Percentiles rank a stretch among this genome's conserved stretches.
phyloP scores from a whole-genome alignment of 2,888 invertebrate species.

The Hirudinaria manillensis region DNA sequence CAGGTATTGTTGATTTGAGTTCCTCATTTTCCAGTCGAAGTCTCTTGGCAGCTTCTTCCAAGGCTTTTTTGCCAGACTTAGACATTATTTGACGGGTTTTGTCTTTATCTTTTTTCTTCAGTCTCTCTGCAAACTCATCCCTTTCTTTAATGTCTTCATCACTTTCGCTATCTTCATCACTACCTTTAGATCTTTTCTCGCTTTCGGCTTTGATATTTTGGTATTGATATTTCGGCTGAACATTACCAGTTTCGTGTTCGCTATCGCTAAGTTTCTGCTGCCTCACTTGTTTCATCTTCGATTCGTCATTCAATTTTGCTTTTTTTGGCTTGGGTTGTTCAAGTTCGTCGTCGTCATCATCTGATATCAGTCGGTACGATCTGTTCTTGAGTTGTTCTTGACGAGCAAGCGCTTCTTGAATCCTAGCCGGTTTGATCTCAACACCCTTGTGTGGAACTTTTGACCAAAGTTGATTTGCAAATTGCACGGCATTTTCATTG shows the following conservation, averaged over 20 bases:
- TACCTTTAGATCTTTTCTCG: constrained; percentile 65
- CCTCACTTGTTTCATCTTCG: constrained; percentile 10
- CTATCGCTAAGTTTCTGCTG: constrained; percentile 16
- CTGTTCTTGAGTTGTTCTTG: constrained; percentile 54
- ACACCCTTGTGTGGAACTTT: constrained; percentile 49
- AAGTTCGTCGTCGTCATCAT: constrained; percentile 53
- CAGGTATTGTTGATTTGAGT: constrained; percentile 77
- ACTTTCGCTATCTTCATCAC: constrained; percentile 28
- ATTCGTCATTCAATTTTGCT: constrained; percentile 18
- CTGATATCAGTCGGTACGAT: constrained; percentile 53
- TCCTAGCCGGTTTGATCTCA: constrained; percentile 43
- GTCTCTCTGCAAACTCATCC: constrained; percentile 83
- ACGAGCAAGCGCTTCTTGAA: constrained; percentile 44
- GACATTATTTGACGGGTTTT: constrained; percentile 68
- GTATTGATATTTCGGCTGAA: constrained; percentile 67
- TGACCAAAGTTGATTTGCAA: constrained; percentile 56
- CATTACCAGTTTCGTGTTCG: constrained; percentile 31
- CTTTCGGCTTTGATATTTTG: constrained; percentile 57
- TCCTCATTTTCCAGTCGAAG: constrained; percentile 80
- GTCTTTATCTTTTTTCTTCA: constrained; percentile 81
- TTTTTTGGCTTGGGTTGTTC: constrained; percentile 37
- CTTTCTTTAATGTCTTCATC: constrained; percentile 66
- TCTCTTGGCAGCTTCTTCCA: constrained; percentile 77
- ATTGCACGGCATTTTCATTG: constrained; percentile 50
- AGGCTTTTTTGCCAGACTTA: constrained; percentile 56